These are phyloP conservation scores for Nasonia vitripennis DNA, from an alignment of 1,140 invertebrate genomes.

Conservation along the genomic window DNA sequence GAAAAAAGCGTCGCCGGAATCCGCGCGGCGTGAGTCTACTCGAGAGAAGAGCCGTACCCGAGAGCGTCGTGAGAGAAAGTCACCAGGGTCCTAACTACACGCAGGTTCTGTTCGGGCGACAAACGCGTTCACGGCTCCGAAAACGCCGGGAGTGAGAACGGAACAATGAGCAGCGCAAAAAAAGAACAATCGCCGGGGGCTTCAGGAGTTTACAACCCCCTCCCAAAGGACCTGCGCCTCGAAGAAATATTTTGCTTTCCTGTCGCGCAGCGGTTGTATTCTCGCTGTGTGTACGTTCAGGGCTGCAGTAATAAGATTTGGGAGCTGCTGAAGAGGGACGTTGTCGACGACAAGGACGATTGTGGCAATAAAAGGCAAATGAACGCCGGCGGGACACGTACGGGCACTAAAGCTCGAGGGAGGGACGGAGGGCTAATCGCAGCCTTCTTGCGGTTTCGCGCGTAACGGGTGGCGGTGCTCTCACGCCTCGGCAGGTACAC, in stretches of 20 bases:
- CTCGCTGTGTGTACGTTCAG: too few relatives aligned
- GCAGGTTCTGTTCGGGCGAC: neutral
- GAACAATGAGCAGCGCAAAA: neutral
- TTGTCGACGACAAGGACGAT: neutral
- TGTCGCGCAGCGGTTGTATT: too few relatives aligned
- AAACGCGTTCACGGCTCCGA: slow-evolving; percentile 7
- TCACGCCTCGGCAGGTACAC: neutral
- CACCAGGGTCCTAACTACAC: neutral
- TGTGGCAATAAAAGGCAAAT: slow-evolving; percentile 26
- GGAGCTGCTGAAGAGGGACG: neutral
- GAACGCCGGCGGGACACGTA: slow-evolving; percentile 12
- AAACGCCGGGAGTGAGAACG: neutral
- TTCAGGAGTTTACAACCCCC: neutral
- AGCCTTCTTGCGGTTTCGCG: slow-evolving; percentile 49
- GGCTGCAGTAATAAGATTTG: slow-evolving; percentile 14
- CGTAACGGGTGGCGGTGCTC: slow-evolving; percentile 22
- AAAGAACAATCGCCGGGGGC: neutral
- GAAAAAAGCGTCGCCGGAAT: neutral
- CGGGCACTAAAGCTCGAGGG: neutral
- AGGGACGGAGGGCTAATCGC: slow-evolving; percentile 21
- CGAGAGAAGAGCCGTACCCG: neutral
- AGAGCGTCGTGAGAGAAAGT: slow-evolving; percentile 17
- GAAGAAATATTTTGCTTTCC: neutral
- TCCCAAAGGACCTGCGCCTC: slow-evolving; percentile 22
- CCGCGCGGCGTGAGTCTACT: neutral